Base-by-base conservation (phyloP, 2,113 vertebrate species). In the Sylvicapra grimmia region DNA sequence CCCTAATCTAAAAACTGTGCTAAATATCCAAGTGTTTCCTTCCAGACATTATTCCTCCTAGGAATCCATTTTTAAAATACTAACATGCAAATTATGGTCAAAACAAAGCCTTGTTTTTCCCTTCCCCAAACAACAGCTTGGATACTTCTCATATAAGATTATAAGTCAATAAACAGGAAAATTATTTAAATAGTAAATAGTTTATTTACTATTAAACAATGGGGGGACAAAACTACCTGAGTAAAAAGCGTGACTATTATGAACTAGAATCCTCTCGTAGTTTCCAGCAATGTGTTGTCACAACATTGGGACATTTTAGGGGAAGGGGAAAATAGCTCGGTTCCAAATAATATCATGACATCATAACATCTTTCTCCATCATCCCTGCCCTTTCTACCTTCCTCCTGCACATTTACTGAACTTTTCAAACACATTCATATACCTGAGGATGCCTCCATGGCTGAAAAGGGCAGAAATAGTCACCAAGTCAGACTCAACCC, bases 231-330 rank as follows among this genome's bases (percentile, higher is more conserved):
- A n/a, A 19, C 15, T 25, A 9, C 89, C 58, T 61, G 79, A 86
- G 33, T 9, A 10, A 33, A 56, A 63, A 68, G 31, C 9, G 0
- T 4, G 9, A 23, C 8, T 4, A 1, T 33, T 47, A 82, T 1
- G 6, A 33, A 27, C 53, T 6, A 5, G 36, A 89, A 18, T 49
- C 12, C 9, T 53, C 54, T 47, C 14, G 4, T 6, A 8, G 19
- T 59, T 25, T 65, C 19, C 68, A 25, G 58, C 27, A 40, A 31
- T 9, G 9, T n/a, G 14, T 21, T 11, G 9, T 44, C 80, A 53
- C 44, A 49, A 3, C 11, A 19, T 5, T 16, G 56, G 65, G 23
- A 56, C 16, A 13, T 14, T 47, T 33, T 31, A 36, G 19, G 12
- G 27, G 7, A 40, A 19, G 33, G 23, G 51, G 11, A 16, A 79